Percentiles rank a stretch among this genome's conserved stretches.
phyloP scores from a whole-genome alignment of 2,888 invertebrate genomes.

The Thera obeliscata region DNA sequence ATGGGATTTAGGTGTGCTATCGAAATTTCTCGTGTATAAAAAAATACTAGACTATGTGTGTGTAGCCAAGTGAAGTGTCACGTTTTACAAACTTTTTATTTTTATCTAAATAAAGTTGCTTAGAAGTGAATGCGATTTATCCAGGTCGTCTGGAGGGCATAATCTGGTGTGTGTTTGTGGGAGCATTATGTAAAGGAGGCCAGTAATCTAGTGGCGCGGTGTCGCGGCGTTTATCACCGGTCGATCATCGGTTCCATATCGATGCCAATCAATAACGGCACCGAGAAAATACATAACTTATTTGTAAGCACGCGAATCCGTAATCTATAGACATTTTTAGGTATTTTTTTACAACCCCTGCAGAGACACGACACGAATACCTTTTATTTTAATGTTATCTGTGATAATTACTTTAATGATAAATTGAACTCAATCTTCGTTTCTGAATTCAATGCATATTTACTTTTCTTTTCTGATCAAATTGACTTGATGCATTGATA shows the following conservation, averaged over 20 bases:
- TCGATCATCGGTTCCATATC: constrained; percentile 23
- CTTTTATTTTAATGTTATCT: constrained; percentile 79
- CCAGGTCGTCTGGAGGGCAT: neutral
- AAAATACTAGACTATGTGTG: neutral
- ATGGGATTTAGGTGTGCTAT: neutral
- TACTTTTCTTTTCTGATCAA: constrained; percentile 38
- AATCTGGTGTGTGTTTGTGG: constrained; percentile 14
- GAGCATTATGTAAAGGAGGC: constrained; percentile 17
- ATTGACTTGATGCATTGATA: constrained; percentile 45
- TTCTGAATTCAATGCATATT: constrained; percentile 46
- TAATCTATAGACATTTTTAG: constrained; percentile 41
- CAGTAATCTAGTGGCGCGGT: constrained; percentile 20
- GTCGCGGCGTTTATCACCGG: constrained; percentile 17
- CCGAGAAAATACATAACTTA: constrained; percentile 44
- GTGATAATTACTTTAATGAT: constrained; percentile 79
- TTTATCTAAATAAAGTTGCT: neutral
- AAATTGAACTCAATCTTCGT: constrained; percentile 51
- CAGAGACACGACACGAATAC: constrained; percentile 60
- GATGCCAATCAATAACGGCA: constrained; percentile 41
- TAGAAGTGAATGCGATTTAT: neutral
- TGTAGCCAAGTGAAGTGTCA: neutral
- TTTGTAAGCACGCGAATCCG: constrained; percentile 44
- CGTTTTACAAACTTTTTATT: neutral
- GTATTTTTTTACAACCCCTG: constrained; percentile 55
- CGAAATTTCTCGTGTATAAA: neutral